These are phyloP conservation scores for Gila robusta DNA, from an alignment of 2,797 vertebrate genomes.

Conservation along the genomic window DNA sequence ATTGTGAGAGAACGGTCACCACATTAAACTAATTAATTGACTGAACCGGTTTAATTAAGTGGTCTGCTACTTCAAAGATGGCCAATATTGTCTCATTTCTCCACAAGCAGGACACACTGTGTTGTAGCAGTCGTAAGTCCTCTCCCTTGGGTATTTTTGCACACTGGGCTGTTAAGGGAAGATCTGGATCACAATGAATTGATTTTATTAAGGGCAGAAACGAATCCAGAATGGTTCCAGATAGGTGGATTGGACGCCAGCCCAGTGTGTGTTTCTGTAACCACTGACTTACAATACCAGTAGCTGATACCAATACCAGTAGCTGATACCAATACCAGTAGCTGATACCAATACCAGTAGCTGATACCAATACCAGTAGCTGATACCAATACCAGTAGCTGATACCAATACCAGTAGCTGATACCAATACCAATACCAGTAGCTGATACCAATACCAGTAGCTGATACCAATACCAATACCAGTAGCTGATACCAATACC, in stretches of 20 bases:
- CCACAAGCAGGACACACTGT: neutral
- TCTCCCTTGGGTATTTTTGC: neutral
- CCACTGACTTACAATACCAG: neutral
- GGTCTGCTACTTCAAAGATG: neutral
- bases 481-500: too few species aligned
- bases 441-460: too few species aligned
- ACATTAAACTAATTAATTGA: neutral
- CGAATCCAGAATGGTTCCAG: constrained; percentile 65
- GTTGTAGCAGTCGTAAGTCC: neutral
- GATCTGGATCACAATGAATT: constrained; percentile 11
- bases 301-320: neutral
- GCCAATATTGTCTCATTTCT: neutral
- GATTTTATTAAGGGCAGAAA: constrained; percentile 69
- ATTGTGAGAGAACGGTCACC: neutral
- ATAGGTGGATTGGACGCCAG: constrained; percentile 58
- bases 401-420: too few species aligned
- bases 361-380: too few species aligned
- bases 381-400: too few species aligned
- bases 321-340: too few species aligned
- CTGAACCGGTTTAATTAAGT: neutral
- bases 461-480: too few species aligned
- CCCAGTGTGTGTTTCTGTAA: neutral
- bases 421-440: neutral
- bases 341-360: too few species aligned
- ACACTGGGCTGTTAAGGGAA: neutral